Evolutionary conservation across 2,888 invertebrate genomes (phyloP).

Genomic region (Mythimna pallens): DNA sequence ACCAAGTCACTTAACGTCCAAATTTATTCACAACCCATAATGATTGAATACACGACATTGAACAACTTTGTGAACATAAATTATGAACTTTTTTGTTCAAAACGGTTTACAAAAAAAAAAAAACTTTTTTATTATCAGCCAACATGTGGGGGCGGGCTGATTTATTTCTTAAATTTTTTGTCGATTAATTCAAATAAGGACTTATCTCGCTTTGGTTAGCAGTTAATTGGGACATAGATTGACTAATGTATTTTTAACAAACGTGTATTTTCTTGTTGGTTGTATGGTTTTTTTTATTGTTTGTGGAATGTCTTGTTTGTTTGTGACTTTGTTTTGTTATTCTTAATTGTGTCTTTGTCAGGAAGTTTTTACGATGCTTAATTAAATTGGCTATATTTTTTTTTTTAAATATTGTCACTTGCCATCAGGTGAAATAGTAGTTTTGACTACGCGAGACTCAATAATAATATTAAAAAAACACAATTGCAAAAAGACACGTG

Average conservation of each 20-base stretch:
- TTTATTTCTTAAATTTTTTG: constrained; percentile 80
- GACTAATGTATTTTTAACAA: constrained; percentile 83
- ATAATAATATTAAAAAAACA: too few relatives aligned
- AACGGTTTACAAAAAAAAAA: constrained; percentile 66
- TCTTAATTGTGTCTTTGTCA: neutral
- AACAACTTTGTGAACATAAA: constrained; percentile 66
- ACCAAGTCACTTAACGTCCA: constrained; percentile 27
- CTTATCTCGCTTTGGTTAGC: constrained; percentile 74
- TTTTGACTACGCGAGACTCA: too few relatives aligned
- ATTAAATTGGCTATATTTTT: neutral
- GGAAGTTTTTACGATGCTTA: neutral
- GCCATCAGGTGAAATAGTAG: too few relatives aligned
- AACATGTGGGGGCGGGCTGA: constrained; percentile 79
- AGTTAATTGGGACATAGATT: constrained; percentile 76
- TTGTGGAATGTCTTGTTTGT: constrained; percentile 15
- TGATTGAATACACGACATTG: constrained; percentile 55
- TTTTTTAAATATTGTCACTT: too few relatives aligned
- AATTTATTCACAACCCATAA: constrained; percentile 55
- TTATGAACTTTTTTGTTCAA: constrained; percentile 70
- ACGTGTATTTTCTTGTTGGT: constrained; percentile 64
- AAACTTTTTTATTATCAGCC: constrained; percentile 66
- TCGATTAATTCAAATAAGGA: constrained; percentile 84
- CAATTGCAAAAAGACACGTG: too few relatives aligned
- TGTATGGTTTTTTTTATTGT: constrained; percentile 21
- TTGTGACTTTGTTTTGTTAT: neutral